Evolutionary conservation across 2,888 invertebrate genomes (phyloP).

Genomic region (Drosophila cognata): DNA sequence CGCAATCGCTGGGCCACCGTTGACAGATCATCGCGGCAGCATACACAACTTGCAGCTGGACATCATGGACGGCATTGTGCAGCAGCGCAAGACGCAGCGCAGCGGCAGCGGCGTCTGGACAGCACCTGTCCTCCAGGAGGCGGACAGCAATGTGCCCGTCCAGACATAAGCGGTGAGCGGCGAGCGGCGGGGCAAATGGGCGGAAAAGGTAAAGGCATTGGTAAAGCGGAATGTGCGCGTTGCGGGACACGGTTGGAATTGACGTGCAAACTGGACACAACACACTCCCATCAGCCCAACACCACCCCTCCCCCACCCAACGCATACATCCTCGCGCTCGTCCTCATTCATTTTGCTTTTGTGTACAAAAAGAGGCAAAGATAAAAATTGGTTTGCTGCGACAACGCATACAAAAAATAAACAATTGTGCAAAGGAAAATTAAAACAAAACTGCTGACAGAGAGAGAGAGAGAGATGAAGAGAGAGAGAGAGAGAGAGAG

Average conservation of each 20-base stretch:
- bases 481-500: not conserved
- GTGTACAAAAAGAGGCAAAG: not conserved
- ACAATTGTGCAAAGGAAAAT: slow-evolving; percentile 34
- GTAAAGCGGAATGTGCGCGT: slow-evolving; percentile 1
- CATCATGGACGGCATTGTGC: slow-evolving; percentile 95
- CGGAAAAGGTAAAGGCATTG: not conserved
- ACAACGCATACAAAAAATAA: slow-evolving; percentile 54
- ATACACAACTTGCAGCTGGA: slow-evolving; percentile 93
- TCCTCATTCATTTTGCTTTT: not conserved
- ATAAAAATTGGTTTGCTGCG: slow-evolving; percentile 48
- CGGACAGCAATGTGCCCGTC: slow-evolving; percentile 84
- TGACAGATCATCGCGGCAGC: slow-evolving; percentile 90
- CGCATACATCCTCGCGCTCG: not conserved
- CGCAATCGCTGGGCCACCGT: slow-evolving; percentile 88
- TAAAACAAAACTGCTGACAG: slow-evolving; percentile 17
- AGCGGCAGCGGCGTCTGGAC: slow-evolving; percentile 89
- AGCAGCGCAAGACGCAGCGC: slow-evolving; percentile 89
- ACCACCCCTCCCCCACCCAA: not conserved
- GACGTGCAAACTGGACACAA: slow-evolving; percentile 35
- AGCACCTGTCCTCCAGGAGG: slow-evolving; percentile 85
- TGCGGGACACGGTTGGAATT: slow-evolving; percentile 12
- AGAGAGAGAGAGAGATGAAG: not conserved
- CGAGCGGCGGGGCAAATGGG: slow-evolving; percentile 5
- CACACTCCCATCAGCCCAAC: not conserved
- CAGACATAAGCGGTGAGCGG: slow-evolving; percentile 80